phyloP scores from a whole-genome alignment of 2,888 invertebrate genomes.

The Melinaea marsaeus region DNA sequence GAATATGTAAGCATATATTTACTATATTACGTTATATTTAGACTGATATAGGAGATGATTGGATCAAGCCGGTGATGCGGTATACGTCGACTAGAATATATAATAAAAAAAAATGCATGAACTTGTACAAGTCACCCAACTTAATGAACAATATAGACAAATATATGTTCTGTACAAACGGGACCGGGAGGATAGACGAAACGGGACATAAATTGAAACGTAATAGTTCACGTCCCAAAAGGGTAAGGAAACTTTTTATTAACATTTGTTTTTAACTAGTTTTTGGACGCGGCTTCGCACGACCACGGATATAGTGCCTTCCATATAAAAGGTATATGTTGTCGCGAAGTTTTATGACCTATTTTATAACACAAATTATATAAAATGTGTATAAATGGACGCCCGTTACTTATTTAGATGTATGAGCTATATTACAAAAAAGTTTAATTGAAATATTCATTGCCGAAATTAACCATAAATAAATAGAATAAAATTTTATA shows the following conservation, averaged over 20 bases:
- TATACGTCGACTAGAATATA: constrained; percentile 37
- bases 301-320: no score
- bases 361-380: constrained; percentile 19
- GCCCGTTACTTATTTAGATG: no score
- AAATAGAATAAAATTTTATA: no score
- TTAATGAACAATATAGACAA: constrained; percentile 37
- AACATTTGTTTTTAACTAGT: background rate
- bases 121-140: constrained; percentile 31
- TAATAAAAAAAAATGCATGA: constrained; percentile 37
- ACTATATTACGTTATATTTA: constrained; percentile 17
- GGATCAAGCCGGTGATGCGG: constrained; percentile 34
- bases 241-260: background rate
- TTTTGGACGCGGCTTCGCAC: no score
- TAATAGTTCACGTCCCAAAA: background rate
- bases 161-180: constrained; percentile 47
- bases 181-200: constrained; percentile 36
- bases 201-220: constrained; percentile 15
- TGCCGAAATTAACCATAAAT: no score
- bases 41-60: constrained; percentile 34
- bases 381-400: no score
- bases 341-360: no score
- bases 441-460: no score
- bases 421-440: no score
- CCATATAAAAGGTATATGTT: no score
- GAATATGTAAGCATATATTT: no score